Percentiles rank a stretch among this genome's conserved stretches.
Evolutionary conservation across 2,888 invertebrate genomes (phyloP).

Genomic region (Drepana falcataria): DNA sequence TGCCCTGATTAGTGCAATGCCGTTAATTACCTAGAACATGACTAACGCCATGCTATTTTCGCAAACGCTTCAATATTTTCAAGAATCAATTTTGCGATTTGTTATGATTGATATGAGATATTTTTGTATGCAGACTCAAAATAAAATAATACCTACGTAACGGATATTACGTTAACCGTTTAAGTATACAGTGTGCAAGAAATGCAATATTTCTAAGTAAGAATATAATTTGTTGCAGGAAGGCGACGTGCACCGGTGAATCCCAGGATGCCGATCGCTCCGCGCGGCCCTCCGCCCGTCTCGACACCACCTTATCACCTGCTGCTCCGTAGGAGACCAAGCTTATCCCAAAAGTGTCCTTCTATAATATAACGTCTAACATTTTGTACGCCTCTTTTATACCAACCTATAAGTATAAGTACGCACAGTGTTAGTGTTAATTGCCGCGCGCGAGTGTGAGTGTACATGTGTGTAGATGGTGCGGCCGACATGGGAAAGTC

Average conservation of each 20-base stretch:
- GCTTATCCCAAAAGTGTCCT: slow-evolving; percentile 71
- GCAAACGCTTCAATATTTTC: background rate
- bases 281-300: slow-evolving; percentile 75
- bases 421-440: slow-evolving; percentile 65
- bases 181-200: too few species aligned
- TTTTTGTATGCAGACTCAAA: too few species aligned
- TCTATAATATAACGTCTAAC: slow-evolving; percentile 73
- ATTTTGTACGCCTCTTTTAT: slow-evolving; percentile 75
- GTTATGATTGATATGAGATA: too few species aligned
- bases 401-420: slow-evolving; percentile 71
- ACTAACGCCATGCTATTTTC: background rate
- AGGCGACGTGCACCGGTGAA: slow-evolving; percentile 51
- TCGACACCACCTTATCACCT: slow-evolving; percentile 65
- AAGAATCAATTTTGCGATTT: background rate
- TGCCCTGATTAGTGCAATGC: background rate
- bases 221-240: slow-evolving; percentile 53
- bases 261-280: slow-evolving; percentile 77
- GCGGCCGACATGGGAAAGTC: slow-evolving; percentile 79
- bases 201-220: too few species aligned
- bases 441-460: slow-evolving; percentile 63
- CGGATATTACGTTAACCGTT: too few species aligned
- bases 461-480: slow-evolving; percentile 73
- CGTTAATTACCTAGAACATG: background rate
- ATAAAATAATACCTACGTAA: too few species aligned
- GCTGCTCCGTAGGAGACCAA: slow-evolving; percentile 69